Evolutionary conservation across 2,888 invertebrate genomes (phyloP), one percentile per base, ranked within the genome.

Genomic region (Coelopa pilipes): DNA sequence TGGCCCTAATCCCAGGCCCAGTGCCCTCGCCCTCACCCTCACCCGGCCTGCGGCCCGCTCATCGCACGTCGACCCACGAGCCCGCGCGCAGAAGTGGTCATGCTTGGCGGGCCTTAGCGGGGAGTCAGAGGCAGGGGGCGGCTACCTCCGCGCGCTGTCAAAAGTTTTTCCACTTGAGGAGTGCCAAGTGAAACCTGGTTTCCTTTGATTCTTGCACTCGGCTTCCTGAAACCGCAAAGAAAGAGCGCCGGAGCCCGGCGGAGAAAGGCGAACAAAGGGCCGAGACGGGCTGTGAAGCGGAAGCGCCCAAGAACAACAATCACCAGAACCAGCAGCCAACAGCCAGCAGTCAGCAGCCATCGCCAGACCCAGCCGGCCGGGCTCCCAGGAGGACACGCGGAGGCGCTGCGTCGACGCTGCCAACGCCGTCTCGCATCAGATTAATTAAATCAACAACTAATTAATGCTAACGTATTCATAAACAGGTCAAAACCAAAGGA

Each of bases 391-490:
- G 34, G 72, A 46, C 24, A 15, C 10, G 19, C 13, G 65, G 17
- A 59, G 63, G 17, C 49, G 46, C 46, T 45, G 12, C 74, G 72
- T 74, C 68, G 67, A 12, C 70, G 72, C 17, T 72, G 72, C 73
- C 68, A 62, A 12, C 70, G 72, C 17, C 63, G 62, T 72, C 72
- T 60, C 74, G 75, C 74, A 70, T 78, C 75, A 77, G 80, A 82
- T 84, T 85, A 84, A 85, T 85, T 85, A 83, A 84, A 85, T 85
- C 85, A 79, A 82, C 82, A 84, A 81, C 83, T 84, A 85, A 85
- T 85, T 85, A 85, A 84, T 83, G 83, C 82, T 81, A 82, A 83
- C 81, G 80, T 82, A 83, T 83, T 83, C 82, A 83, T 82, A 83
- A 83, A 82, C 82, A 81, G 81, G 80, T 66, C 73, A 63, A 72